These are phyloP conservation scores for Oikopleura dioica DNA, from an alignment of 23 tunicate species.

Conservation along the genomic window DNA sequence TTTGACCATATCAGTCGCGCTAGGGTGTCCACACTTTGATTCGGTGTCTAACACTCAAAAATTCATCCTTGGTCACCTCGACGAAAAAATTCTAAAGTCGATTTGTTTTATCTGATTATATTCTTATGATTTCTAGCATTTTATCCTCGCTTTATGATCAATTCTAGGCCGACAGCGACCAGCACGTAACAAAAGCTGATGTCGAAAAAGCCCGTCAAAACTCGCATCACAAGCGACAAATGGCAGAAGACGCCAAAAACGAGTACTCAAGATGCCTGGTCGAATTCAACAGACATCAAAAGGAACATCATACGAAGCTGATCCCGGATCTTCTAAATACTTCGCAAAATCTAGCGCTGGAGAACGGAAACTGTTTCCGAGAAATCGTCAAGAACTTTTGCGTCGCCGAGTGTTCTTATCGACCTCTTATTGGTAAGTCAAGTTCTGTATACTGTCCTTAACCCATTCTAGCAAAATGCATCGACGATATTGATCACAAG, in stretches of 20 bases:
- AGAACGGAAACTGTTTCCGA: not conserved
- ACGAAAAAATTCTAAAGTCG: too few species aligned
- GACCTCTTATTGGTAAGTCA: not conserved
- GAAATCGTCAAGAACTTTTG: not conserved
- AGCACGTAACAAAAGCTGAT: not conserved
- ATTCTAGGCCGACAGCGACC: not conserved
- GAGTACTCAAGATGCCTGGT: not conserved
- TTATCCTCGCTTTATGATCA: too few species aligned
- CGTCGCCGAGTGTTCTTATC: not conserved
- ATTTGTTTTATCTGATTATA: too few species aligned
- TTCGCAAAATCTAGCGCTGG: not conserved
- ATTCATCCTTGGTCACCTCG: too few species aligned
- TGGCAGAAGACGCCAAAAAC: slow-evolving; percentile 8
- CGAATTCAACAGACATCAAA: not conserved
- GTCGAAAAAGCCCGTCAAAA: slow-evolving; percentile 5
- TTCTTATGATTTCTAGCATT: too few species aligned
- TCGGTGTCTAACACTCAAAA: too few species aligned
- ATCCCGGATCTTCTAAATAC: not conserved
- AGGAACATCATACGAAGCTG: not conserved
- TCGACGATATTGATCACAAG: not conserved
- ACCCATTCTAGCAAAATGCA: too few species aligned
- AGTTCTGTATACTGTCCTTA: too few species aligned
- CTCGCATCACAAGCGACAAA: not conserved
- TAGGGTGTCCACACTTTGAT: too few species aligned
- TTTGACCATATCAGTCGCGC: too few species aligned